A percentile compares a stretch with the other conserved stretches of the same genome.
phyloP scores from a whole-genome alignment of 2,888 invertebrate genomes.

The Tenthredo scrophulariae region DNA sequence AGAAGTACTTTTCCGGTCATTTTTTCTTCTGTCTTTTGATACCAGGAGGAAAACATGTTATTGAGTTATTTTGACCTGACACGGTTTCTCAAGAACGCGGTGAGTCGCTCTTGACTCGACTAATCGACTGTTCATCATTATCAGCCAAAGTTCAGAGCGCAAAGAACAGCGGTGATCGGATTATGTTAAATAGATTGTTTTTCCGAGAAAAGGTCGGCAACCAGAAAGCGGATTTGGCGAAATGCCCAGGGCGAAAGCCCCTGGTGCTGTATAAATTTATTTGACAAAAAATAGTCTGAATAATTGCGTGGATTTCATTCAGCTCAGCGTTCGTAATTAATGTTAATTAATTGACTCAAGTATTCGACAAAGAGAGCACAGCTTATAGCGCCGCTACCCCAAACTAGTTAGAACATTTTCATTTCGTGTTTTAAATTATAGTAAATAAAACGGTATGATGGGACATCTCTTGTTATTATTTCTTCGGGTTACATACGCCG shows the following conservation, averaged over 20 bases:
- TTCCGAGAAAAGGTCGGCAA: not conserved
- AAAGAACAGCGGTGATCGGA: not conserved
- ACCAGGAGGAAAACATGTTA: not conserved
- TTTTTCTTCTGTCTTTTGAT: no score
- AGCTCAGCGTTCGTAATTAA: not conserved
- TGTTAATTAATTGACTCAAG: not conserved
- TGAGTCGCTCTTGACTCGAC: not conserved
- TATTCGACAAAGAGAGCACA: not conserved
- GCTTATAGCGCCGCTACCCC: not conserved
- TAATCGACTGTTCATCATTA: slow-evolving; percentile 2
- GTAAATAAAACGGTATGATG: not conserved
- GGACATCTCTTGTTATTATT: not conserved
- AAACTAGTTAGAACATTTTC: not conserved
- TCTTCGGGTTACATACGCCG: not conserved
- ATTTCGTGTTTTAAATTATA: not conserved
- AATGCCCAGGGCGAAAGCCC: not conserved
- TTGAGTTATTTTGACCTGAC: not conserved
- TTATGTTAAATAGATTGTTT: not conserved
- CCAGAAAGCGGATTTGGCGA: not conserved
- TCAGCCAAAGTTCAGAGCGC: not conserved
- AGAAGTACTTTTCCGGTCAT: not conserved
- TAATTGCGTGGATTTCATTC: not conserved
- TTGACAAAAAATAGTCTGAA: not conserved
- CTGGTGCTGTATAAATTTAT: not conserved
- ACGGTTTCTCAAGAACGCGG: not conserved